Base-by-base conservation (phyloP, 2,797 vertebrate genomes). In the Falco columbarius region DNA sequence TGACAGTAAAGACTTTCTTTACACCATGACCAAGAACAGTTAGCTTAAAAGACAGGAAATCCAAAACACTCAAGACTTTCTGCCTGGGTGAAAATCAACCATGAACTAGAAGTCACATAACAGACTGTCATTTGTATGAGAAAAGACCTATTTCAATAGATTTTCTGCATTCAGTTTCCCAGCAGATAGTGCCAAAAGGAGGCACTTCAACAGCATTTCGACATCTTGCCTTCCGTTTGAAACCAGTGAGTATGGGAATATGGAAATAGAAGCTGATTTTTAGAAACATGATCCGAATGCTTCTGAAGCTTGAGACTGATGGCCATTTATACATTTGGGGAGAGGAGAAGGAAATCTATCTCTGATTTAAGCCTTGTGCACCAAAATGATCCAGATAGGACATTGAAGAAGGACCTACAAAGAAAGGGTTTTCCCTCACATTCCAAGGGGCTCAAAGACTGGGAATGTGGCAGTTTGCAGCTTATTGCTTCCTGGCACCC, bases 401-500 rank as follows among this genome's bases (percentile, higher is more conserved):
- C 83, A 86, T 5, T 52, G 71, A 61, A 77, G 54, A 23, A 63
- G n/a, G 49, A 29, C n/a, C 40, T 42, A 27, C 1, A 86, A 89
- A 81, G 26, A 32, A 80, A 56, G 29, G 14, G 21, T 49, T 89
- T 89, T 47, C 59, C 68, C 46, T 79, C 44, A 23, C 30, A 51
- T 92, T 84, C 70, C 56, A 56, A 80, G 47, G 30, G 56, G 20
- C 54, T 92, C 52, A 76, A 87, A 90, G 75, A 54, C 23, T 24
- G 65, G 83, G 79, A 97, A 95, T 63, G 51, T 68, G 77, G 61
- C 49, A 89, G 65, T 49, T 71, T 46, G 92, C 74, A 70, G 81
- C 38, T 88, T 95, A 89, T 36, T 94, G 76, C 67, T 92, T 95
- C 74, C 90, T 94, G 80, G 55, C 87, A 91, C 36, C 51, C 79